Conservation (phyloP, 1,140 invertebrate genomes). For the Papilio glaucus region DNA sequence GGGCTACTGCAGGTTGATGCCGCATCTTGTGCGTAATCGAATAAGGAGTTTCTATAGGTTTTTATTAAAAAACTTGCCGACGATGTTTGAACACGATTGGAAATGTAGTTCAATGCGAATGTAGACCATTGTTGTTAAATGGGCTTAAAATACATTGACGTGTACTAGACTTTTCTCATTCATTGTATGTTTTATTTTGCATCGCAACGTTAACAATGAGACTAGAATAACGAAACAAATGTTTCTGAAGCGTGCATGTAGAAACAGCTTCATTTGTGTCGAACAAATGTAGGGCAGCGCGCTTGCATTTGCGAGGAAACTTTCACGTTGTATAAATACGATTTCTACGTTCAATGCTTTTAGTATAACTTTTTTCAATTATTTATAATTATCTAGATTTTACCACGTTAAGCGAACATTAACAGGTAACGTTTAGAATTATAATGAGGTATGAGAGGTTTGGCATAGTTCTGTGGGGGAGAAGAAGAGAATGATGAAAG, state of each 20-base stretch:
- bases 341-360: background rate
- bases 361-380: background rate
- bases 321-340: background rate
- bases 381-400: background rate
- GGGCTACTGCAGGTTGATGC: no score
- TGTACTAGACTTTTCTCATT: background rate
- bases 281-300: conserved; percentile 10
- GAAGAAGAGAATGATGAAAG: no score
- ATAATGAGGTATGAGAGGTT: no score
- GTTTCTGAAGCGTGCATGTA: conserved; percentile 14
- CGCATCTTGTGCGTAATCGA: no score
- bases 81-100: background rate
- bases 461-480: no score
- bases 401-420: no score
- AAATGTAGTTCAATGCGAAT: background rate
- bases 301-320: conserved; percentile 1
- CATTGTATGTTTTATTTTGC: conserved; percentile 15
- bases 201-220: conserved; percentile 24
- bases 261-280: conserved; percentile 17
- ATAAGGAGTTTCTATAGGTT: no score
- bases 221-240: conserved; percentile 21
- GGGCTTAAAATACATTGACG: background rate
- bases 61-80: no score
- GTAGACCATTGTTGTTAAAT: conserved; percentile 16
- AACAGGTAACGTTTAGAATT: no score